Evolutionary conservation across 2,113 vertebrate species (phyloP), one percentile per base, ranked within the genome.

Genomic region (Psophia crepitans): DNA sequence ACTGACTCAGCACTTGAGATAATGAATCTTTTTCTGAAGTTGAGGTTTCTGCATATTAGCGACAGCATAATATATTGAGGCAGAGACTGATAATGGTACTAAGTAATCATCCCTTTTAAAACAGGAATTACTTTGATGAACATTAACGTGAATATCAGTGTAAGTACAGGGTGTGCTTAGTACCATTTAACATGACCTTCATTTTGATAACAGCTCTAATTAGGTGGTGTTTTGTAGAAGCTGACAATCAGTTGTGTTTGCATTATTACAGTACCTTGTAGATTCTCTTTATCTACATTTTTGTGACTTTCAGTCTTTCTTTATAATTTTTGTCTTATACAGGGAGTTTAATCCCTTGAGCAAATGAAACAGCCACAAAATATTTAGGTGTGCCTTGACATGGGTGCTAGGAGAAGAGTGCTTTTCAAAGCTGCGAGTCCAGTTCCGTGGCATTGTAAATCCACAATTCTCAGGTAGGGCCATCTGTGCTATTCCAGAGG

Each of bases 91-190:
- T 96, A 97, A 97, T 95, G 93, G 96, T 93, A 81, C 87, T 74
- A 96, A 96, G 87, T 95, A 96, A 98, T 90, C 82, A 82, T 95
- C 60, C 65, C 84, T 87, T 97, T 98, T 86, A 96, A 97, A 97
- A 89, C 57, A 95, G 89, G 94, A 98, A 97, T 98, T 96, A 96
- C 92, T 94, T 93, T 97, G 95, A 97, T 96, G 93, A 97, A 93
- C 93, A 87, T 96, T 95, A 96, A 95, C 86, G 76, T 96, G 96
- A 97, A 95, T 95, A 97, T 96, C 96, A 96, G 49, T 68, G 23
- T 85, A 96, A 96, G 77, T 96, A 78, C 74, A 82, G 71, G 37
- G 88, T 96, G 71, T 97, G 90, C 89, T 97, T 96, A 95, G 90
- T 95, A 96, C 90, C 76, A 81, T 97, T 97, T 97, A 97, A 94